Base-by-base conservation (phyloP, 2,113 vertebrate genomes). In the Atlantisia rogersi region DNA sequence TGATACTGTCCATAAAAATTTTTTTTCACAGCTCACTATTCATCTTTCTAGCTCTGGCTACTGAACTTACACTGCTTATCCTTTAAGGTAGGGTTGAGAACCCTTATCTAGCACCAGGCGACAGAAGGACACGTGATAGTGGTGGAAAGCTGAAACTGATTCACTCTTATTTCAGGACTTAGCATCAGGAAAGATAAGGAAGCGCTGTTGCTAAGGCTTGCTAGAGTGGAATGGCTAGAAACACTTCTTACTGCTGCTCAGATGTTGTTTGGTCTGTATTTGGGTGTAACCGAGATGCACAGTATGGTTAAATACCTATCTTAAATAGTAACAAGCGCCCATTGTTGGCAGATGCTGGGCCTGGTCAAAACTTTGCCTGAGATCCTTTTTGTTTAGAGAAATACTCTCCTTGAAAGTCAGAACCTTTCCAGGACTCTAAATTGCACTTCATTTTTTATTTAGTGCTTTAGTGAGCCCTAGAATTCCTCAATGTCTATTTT, bases 121-220 rank as follows among this genome's bases (percentile, higher is more conserved):
- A 46, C 89, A 81, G 69, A 55, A 65, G 68, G 89, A 84, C 52
- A 95, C 53, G 55, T 58, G 88, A 84, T 89, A 86, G 69, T 15
- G 12, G 28, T 91, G 65, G 83, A 89, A 93, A 93, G 77, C 39
- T 91, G 92, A 94, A 94, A 80, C 62, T 81, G 52, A 79, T 93
- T 96, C 56, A 71, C 82, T 95, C 76, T 58, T 65, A 44, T 88
- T 86, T 93, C 86, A 86, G 52, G 46, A 75, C 39, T 40, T 88
- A 46, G 86, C 65, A 92, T 26, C 42, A 53, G 69, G 58, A 63
- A 86, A 79, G 89, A 91, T 71, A 92, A 60, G 39, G 58, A 91
- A 89, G 35, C 29, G 3, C 32, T 60, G 46, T 88, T 96, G 64
- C 80, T 91, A 84, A 78, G 73, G 42, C 60, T 62, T 75, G 28